Percentiles rank a stretch among this genome's conserved stretches.
Evolutionary conservation across 2,888 invertebrate genomes (phyloP).

Genomic region (Psococerastis gibbosa): DNA sequence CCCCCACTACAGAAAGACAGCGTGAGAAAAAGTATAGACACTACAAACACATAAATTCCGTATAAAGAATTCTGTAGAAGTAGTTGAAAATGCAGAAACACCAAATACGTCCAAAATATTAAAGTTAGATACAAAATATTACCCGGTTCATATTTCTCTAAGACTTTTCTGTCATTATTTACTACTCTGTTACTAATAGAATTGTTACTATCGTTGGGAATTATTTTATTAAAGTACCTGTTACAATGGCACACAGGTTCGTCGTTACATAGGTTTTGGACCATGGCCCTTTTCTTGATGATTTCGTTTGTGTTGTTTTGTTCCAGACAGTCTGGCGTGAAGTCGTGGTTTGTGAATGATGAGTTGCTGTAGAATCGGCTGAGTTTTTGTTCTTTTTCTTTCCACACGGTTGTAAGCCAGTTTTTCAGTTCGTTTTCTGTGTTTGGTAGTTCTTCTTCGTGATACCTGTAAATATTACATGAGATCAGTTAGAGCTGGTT

Average conservation of each 20-base stretch:
- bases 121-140: slow-evolving; percentile 34
- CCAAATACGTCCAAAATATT: slow-evolving; percentile 40
- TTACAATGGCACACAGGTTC: neutral
- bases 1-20: slow-evolving; percentile 37
- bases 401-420: slow-evolving; percentile 48
- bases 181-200: neutral
- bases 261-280: slow-evolving; percentile 8
- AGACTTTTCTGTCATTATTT: slow-evolving; percentile 1
- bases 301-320: slow-evolving; percentile 10
- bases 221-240: slow-evolving; percentile 1
- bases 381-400: slow-evolving; percentile 40
- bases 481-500: slow-evolving; percentile 4
- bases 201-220: neutral
- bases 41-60: slow-evolving; percentile 34
- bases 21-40: slow-evolving; percentile 33
- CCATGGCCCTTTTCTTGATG: neutral
- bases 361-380: slow-evolving; percentile 38
- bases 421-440: slow-evolving; percentile 34
- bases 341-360: slow-evolving; percentile 21
- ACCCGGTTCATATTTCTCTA: slow-evolving; percentile 12
- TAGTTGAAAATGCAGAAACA: slow-evolving; percentile 27
- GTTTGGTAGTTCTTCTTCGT: slow-evolving; percentile 35
- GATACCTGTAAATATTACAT: slow-evolving; percentile 36
- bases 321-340: slow-evolving; percentile 1
- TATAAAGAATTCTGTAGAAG: slow-evolving; percentile 28